Conservation (phyloP, 37 sponge, comb jelly and placozoan genomes). For the Mnemiopsis leidyi region DNA sequence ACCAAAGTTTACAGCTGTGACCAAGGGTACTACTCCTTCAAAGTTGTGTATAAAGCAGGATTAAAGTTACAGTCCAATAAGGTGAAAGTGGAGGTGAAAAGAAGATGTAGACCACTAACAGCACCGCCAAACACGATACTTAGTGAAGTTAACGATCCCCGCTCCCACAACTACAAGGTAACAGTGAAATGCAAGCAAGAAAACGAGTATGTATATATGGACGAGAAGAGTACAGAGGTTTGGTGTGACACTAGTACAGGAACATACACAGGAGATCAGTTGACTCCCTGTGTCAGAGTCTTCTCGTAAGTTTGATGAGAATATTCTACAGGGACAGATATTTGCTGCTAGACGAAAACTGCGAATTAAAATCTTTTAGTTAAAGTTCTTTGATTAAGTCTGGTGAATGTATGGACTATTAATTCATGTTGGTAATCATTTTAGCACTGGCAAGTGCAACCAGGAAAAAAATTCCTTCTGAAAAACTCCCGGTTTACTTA, state of each 20-base stretch:
- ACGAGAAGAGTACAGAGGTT: background rate
- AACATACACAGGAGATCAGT: background rate
- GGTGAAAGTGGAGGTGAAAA: background rate
- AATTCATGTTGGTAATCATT: no score
- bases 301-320: no score
- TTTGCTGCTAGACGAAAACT: no score
- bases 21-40: background rate
- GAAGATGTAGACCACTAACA: background rate
- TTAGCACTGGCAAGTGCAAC: no score
- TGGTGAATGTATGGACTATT: no score
- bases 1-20: background rate
- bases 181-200: background rate
- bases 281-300: background rate
- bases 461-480: no score
- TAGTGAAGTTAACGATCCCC: background rate
- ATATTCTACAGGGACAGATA: no score
- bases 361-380: no score
- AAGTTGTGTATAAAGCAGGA: background rate
- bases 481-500: no score
- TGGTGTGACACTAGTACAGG: background rate
- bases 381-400: no score
- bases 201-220: background rate
- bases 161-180: background rate
- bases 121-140: background rate
- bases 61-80: background rate